These are phyloP conservation scores for Dorcus parallelipipedus DNA, from an alignment of 2,888 invertebrate species.

Conservation along the genomic window DNA sequence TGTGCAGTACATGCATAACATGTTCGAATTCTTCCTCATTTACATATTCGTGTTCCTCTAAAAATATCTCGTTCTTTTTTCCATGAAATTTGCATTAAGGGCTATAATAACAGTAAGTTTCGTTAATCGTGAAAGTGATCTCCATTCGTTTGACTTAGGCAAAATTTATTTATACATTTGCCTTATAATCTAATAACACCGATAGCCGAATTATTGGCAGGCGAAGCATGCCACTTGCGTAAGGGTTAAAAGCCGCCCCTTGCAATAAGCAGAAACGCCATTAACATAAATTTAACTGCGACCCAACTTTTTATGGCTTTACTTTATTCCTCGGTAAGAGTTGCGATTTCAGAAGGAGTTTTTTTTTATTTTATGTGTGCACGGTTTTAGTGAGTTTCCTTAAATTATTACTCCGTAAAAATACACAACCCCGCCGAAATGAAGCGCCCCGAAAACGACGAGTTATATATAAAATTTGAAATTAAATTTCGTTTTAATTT, in stretches of 20 bases:
- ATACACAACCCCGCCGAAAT: conserved; percentile 4
- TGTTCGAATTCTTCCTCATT: no score
- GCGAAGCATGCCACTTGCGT: background rate
- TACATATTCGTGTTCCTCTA: no score
- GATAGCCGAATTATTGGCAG: no score
- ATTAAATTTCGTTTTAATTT: conserved; percentile 14
- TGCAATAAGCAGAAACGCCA: conserved; percentile 31
- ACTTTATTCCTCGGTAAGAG: conserved; percentile 35
- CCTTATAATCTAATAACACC: no score
- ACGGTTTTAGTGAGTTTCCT: conserved; percentile 28
- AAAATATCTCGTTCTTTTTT: no score
- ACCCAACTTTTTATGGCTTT: conserved; percentile 38
- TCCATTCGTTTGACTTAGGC: no score
- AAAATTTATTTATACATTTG: no score
- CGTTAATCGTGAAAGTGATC: no score
- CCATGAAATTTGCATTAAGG: no score
- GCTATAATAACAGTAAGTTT: no score
- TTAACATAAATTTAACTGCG: conserved; percentile 40
- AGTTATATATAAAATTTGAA: conserved; percentile 8
- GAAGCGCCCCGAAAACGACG: conserved; percentile 7
- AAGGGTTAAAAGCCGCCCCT: conserved; percentile 10
- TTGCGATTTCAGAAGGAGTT: conserved; percentile 31
- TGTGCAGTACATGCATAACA: no score
- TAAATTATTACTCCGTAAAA: conserved; percentile 24
- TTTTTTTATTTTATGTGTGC: conserved; percentile 32